These are phyloP conservation scores for Tyrophagus putrescentiae DNA, from an alignment of 1,140 invertebrate genomes.

Conservation along the genomic window DNA sequence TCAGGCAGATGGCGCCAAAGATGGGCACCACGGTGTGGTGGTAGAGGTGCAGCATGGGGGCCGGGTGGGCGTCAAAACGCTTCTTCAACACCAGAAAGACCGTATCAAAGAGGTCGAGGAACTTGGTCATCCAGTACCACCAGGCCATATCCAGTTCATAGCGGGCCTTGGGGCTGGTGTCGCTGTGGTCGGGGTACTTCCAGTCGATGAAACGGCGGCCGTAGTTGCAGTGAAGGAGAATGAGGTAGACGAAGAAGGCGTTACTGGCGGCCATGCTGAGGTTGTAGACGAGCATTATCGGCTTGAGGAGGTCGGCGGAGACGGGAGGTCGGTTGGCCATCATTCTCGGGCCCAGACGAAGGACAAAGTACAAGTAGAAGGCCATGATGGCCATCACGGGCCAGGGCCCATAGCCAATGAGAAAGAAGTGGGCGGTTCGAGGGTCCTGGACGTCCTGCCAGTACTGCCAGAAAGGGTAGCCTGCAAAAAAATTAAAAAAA, in stretches of 20 bases:
- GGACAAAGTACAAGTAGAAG: slow-evolving; percentile 25
- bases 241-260: slow-evolving; percentile 21
- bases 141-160: neutral
- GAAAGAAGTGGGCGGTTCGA: neutral
- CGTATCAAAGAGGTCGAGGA: slow-evolving; percentile 16
- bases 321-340: slow-evolving; percentile 65
- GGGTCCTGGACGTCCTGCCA: neutral
- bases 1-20: slow-evolving; percentile 17
- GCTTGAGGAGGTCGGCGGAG: slow-evolving; percentile 58
- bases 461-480: neutral
- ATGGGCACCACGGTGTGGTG: slow-evolving; percentile 48
- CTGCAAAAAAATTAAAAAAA: too few species aligned
- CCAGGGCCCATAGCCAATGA: slow-evolving; percentile 5
- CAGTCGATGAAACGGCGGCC: neutral
- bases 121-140: neutral
- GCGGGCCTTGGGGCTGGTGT: neutral
- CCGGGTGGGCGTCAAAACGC: slow-evolving; percentile 67
- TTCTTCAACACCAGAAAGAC: slow-evolving; percentile 72
- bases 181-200: neutral
- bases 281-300: slow-evolving; percentile 66
- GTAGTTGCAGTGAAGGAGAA: neutral
- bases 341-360: slow-evolving; percentile 49
- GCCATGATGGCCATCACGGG: neutral
- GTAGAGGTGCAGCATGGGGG: slow-evolving; percentile 74
- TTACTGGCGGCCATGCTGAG: slow-evolving; percentile 39